Evolutionary conservation across 2,113 vertebrate genomes (phyloP).

Genomic region (Ammospiza caudacuta): DNA sequence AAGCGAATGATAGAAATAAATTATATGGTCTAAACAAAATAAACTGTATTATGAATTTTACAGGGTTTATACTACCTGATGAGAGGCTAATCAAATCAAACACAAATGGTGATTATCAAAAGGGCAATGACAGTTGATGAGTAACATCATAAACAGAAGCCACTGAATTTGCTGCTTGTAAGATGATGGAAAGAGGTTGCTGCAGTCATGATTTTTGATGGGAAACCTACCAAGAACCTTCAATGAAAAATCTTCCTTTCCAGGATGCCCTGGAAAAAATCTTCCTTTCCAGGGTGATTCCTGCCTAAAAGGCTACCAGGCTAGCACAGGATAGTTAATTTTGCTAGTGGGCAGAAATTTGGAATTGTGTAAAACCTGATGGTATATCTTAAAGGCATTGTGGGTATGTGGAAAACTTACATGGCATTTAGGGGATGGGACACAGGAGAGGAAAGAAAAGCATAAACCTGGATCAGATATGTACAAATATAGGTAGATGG

Average conservation of each 20-base stretch:
- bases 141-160: background rate
- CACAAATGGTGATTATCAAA: background rate
- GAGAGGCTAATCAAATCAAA: background rate
- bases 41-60: background rate
- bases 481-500: background rate
- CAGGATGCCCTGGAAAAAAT: background rate
- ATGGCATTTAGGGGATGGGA: accelerated
- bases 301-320: background rate
- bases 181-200: background rate
- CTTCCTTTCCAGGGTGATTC: background rate
- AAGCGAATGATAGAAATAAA: background rate
- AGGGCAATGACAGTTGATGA: background rate
- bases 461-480: background rate
- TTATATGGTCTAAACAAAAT: background rate
- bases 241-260: background rate
- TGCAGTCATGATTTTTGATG: background rate
- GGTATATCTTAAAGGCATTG: background rate
- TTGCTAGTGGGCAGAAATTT: background rate
- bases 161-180: background rate
- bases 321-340: background rate
- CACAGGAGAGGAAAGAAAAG: background rate
- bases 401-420: background rate
- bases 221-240: background rate
- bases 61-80: background rate
- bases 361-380: background rate